Conservation (phyloP, 2,113 vertebrate species). For the Neomonachus schauinslandi region DNA sequence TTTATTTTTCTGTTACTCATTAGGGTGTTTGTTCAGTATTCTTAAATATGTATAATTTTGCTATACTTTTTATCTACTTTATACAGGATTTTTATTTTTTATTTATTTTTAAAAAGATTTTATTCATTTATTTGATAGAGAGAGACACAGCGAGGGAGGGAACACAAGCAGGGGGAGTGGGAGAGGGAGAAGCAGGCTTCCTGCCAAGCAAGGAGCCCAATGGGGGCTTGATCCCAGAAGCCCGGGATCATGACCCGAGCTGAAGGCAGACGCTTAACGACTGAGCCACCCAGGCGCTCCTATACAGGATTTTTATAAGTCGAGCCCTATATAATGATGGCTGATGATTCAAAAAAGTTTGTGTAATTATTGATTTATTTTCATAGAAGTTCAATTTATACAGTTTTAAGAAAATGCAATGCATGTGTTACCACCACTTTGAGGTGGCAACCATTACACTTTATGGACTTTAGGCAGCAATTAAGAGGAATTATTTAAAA, state of each 20-base stretch:
- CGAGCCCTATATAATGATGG: neutral
- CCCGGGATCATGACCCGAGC: no score
- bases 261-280: no score
- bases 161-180: no score
- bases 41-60: neutral
- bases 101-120: no score
- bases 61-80: neutral
- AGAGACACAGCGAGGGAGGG: no score
- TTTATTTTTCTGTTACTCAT: neutral
- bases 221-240: no score
- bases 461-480: neutral
- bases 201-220: no score
- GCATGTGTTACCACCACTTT: neutral
- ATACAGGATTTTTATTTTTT: neutral
- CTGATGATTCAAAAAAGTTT: neutral
- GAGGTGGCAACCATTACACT: neutral
- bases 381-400: neutral
- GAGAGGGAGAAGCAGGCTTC: no score
- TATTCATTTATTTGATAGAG: no score
- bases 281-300: no score
- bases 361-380: neutral
- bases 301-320: neutral
- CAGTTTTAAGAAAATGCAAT: neutral
- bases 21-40: neutral
- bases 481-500: slow-evolving; percentile 50